A percentile compares a stretch with the other conserved stretches of the same genome.
Evolutionary conservation across 2,797 vertebrate genomes (phyloP).

Genomic region (Cichlasoma orientale): DNA sequence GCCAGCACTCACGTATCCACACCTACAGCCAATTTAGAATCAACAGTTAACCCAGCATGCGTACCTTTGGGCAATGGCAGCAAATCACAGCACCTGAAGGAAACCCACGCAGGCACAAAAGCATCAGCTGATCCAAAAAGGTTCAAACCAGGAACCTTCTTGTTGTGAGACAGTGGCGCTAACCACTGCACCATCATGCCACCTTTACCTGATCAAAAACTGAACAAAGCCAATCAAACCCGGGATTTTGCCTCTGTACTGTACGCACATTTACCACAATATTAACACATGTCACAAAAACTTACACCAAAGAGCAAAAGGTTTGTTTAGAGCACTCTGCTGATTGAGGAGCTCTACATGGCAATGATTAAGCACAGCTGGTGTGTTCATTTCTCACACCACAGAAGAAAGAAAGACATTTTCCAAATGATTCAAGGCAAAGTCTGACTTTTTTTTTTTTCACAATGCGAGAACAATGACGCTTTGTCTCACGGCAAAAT

Average conservation of each 20-base stretch:
- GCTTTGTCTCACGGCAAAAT: constrained; percentile 51
- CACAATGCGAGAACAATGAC: constrained; percentile 22
- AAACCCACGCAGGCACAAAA: neutral
- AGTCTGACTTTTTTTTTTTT: constrained; percentile 12
- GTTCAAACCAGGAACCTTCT: neutral
- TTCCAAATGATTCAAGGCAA: constrained; percentile 15
- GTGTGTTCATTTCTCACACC: constrained; percentile 15
- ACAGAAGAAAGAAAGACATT: constrained; percentile 14
- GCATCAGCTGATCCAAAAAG: too few relatives aligned
- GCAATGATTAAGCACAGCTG: neutral
- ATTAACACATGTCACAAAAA: neutral
- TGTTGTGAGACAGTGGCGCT: neutral
- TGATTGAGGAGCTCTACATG: constrained; percentile 5
- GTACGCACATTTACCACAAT: neutral
- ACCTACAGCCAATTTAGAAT: neutral
- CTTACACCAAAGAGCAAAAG: neutral
- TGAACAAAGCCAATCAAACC: neutral
- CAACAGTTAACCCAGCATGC: neutral
- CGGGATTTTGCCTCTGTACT: neutral
- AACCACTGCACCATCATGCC: neutral
- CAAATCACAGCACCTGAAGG: neutral
- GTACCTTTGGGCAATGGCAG: neutral
- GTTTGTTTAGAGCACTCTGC: neutral
- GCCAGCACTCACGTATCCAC: neutral
- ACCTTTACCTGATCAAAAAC: neutral